Base-by-base conservation (phyloP, 2,888 invertebrate species). In the Cerceris ruficornis region DNA sequence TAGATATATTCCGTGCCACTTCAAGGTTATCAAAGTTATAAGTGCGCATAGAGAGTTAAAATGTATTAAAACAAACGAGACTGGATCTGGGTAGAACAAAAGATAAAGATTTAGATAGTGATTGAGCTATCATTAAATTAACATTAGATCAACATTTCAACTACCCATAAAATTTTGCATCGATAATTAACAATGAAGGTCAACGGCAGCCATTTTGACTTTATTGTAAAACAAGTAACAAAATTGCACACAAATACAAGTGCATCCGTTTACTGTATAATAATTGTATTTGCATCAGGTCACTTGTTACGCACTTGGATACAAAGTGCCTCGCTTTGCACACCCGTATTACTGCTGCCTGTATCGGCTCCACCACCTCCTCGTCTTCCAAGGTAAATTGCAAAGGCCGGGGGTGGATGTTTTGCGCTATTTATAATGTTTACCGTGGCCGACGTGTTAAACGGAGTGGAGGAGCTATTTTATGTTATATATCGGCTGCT, bases 391-490 rank as follows among this genome's bases (percentile, higher is more conserved):
- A 82, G 82, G 77, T 77, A 84, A 84, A 82, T 78, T 64, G 80
- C 76, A 84, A 82, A 84, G 84, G 84, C 80, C 80, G 80, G 80
- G 82, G 84, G 84, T 84, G 80, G 77, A 84, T 69, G 84, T 82
- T 82, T 77, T 77, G 74, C 66, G 84, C 84, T 84, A 84, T 84
- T 84, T 84, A 84, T 84, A 84, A 82, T 82, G 82, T 84, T 84
- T 84, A 84, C 76, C 74, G 73, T 74, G 68, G 68, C 57, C 28
- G 69, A 55, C 70, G 69, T 77, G 67, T 58, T 57, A 57, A 39
- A 43, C 42, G 67, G 52, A 55, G 28, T 28, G 28, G 60, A 54
- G 52, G 15, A 60, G 66, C 71, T 71, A 74, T 80, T 75, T 77
- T 60, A 71, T 69, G 76, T 74, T 81, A 81, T 81, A 80, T 81